Evolutionary conservation across 2,797 vertebrate species (phyloP).

Genomic region (Pipistrellus nathusii): DNA sequence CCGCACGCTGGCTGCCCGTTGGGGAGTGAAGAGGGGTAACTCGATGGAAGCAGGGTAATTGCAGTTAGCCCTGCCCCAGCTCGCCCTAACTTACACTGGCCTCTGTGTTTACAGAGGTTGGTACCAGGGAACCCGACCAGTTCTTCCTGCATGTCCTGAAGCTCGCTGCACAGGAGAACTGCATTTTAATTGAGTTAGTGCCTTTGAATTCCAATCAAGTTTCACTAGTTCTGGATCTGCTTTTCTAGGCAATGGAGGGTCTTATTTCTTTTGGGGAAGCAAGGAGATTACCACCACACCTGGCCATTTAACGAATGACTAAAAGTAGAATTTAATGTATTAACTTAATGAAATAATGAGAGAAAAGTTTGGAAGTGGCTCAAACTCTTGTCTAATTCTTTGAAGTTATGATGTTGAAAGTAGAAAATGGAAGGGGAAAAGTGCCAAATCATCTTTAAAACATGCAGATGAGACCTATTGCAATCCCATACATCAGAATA

Average conservation of each 20-base stretch:
- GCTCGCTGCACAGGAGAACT: background rate
- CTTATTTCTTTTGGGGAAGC: background rate
- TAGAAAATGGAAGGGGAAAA: constrained; percentile 14
- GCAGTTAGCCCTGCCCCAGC: constrained; percentile 69
- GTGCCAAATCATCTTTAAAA: constrained; percentile 12
- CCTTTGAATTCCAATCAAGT: constrained; percentile 49
- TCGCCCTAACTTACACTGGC: constrained; percentile 77
- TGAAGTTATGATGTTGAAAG: constrained; percentile 37
- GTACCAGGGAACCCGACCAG: constrained; percentile 35
- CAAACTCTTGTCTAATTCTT: constrained; percentile 41
- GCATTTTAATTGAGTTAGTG: constrained; percentile 29
- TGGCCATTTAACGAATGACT: constrained; percentile 26
- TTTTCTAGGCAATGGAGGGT: constrained; percentile 30
- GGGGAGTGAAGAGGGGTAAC: constrained; percentile 79
- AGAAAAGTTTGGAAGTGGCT: constrained; percentile 13
- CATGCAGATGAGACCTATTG: constrained; percentile 13
- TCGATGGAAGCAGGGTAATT: constrained; percentile 83
- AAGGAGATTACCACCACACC: background rate
- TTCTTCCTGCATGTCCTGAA: constrained; percentile 60
- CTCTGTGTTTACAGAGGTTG: constrained; percentile 76
- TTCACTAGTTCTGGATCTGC: background rate
- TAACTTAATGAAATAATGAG: constrained; percentile 38
- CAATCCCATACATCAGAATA: background rate
- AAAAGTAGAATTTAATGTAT: background rate
- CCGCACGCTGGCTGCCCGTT: constrained; percentile 78